Evolutionary conservation across 2,113 vertebrate species (phyloP).

Genomic region (Aptenodytes forsteri): DNA sequence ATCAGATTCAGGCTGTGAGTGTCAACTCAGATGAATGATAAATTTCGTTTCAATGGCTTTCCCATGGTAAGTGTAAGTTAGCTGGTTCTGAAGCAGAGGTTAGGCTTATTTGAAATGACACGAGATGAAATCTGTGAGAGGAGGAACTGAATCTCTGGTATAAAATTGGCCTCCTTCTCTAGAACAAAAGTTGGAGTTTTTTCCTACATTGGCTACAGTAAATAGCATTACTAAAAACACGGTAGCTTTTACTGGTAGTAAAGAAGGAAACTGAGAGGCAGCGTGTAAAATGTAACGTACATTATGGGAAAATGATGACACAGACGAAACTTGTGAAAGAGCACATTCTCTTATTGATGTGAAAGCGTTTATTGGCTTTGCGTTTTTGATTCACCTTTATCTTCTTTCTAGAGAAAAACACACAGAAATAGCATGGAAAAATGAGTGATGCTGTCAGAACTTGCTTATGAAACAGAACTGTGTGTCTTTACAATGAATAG

Average conservation of each 20-base stretch:
- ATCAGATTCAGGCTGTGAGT: not conserved
- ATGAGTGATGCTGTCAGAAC: not conserved
- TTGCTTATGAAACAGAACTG: not conserved
- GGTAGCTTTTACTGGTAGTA: conserved; percentile 47
- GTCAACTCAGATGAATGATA: not conserved
- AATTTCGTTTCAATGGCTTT: not conserved
- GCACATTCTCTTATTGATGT: not conserved
- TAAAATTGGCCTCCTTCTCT: not conserved
- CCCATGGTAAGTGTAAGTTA: not conserved
- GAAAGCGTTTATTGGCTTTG: not conserved
- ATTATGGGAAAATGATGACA: conserved; percentile 59
- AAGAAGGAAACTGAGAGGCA: conserved; percentile 56
- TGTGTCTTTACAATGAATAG: not conserved
- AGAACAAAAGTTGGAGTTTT: conserved; percentile 32
- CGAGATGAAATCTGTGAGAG: not conserved
- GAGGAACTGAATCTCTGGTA: not conserved
- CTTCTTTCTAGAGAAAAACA: conserved; percentile 45
- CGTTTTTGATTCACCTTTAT: not conserved
- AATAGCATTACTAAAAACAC: not conserved
- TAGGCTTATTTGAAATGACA: not conserved
- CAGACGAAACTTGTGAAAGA: not conserved
- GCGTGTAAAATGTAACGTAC: not conserved
- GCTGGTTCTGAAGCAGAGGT: not conserved
- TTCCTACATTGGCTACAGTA: conserved; percentile 10
- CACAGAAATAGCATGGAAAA: not conserved